Evolutionary conservation across 2,888 invertebrate genomes (phyloP), one percentile per base, ranked within the genome.

Genomic region (Aporophyla lueneburgensis): DNA sequence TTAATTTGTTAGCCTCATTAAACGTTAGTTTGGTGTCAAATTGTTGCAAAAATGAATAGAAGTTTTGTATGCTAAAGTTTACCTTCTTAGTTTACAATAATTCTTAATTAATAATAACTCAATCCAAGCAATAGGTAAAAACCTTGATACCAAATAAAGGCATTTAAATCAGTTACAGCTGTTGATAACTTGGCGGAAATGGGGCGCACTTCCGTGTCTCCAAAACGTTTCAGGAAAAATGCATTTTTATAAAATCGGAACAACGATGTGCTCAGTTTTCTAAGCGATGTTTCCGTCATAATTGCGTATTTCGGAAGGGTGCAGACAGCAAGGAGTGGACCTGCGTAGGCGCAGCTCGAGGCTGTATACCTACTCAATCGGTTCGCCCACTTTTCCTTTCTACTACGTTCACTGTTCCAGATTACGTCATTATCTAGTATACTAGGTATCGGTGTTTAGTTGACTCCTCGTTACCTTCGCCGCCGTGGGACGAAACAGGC

Each of bases 311-410:
- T 90, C 89, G 89, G 89, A 88, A 91, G 90, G 90, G 90, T 91
- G 89, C 86, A 91, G 88, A 89, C 88, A 88, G 83, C 87, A 88
- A 89, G 89, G 88, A 90, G 90, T 84, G 87, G 85, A 89, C 85
- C 74, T 81, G 94, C 94, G 96, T 96, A 88, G 96, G 96, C 92
- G 93, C 90, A 84, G 79, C 86, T 90, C 96, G 95, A 96, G 96
- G 95, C 92, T 94, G 91, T 89, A 89, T 89, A 91, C 87, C 87
- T 87, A 85, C 90, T 87, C 89, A 91, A 89, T 90, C 90, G 91
- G 93, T 89, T 93, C 95, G 96, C 96, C 96, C 95, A 96, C 96
- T 96, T 96, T 96, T 96, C 95, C 96, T 96, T 95, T 96, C 96
- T 89, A 92, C 91, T 89, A 93, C 95, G 93, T 94, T 95, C 95